These are phyloP conservation scores for Plestiodon gilberti DNA, from an alignment of 2,113 vertebrate genomes.

Conservation along the genomic window DNA sequence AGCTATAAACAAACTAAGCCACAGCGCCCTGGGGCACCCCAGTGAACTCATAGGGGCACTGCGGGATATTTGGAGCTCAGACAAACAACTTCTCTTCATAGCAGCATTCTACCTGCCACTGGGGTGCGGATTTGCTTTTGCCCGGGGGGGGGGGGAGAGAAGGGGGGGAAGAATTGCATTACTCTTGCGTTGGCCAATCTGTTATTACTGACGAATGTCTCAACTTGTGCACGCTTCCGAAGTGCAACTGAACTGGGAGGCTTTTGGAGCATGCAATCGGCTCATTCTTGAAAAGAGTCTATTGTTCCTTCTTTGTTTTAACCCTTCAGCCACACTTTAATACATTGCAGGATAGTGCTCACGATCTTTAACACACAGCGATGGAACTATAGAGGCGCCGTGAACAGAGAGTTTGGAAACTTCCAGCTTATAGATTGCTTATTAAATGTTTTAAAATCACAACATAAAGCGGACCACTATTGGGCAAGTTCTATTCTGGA, in stretches of 20 bases:
- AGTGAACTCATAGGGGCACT: too few species aligned
- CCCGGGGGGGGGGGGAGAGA: constrained; percentile 4
- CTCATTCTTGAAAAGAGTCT: not conserved
- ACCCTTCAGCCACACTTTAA: not conserved
- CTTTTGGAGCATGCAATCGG: not conserved
- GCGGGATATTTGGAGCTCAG: constrained; percentile 73
- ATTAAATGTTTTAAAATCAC: constrained; percentile 22
- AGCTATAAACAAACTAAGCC: too few species aligned
- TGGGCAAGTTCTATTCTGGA: constrained; percentile 57
- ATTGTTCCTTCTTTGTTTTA: constrained; percentile 1
- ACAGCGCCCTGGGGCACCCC: too few species aligned
- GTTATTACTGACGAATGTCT: constrained; percentile 38
- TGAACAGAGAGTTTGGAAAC: too few species aligned
- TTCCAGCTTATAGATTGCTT: too few species aligned
- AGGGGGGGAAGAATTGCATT: not conserved
- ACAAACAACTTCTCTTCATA: constrained; percentile 74
- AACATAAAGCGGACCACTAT: constrained; percentile 55
- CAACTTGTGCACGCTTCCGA: constrained; percentile 26
- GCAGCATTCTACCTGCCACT: constrained; percentile 84
- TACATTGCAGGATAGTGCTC: not conserved
- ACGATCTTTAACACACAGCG: too few species aligned
- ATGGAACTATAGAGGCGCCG: too few species aligned
- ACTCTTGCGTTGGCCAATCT: constrained; percentile 25
- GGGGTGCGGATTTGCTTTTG: constrained; percentile 44
- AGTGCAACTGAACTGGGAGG: constrained; percentile 9